Conservation (phyloP, 1,140 invertebrate genomes). For the Pogonomyrmex barbatus region DNA sequence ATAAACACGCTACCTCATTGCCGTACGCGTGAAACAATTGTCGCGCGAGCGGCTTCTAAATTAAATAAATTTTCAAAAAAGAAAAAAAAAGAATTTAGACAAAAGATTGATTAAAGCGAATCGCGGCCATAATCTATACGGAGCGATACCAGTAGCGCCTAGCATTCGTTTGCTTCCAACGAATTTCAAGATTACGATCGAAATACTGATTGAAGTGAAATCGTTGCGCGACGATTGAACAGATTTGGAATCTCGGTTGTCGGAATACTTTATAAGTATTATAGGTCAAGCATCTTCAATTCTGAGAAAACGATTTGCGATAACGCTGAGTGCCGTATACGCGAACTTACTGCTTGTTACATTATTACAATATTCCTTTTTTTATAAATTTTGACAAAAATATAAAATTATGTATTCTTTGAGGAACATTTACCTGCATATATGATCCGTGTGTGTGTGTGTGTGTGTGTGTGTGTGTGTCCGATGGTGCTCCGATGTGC, state of each 20-base stretch:
- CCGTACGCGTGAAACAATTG: conserved; percentile 8
- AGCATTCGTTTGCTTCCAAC: neutral
- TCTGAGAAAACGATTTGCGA: neutral
- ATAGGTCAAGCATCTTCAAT: neutral
- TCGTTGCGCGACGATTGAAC: neutral
- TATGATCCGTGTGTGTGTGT: no score
- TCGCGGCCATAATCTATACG: no score
- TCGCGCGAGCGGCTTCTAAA: neutral
- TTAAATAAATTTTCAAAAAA: neutral
- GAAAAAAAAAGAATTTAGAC: no score
- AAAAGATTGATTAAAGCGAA: neutral
- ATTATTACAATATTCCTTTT: neutral
- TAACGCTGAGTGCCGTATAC: neutral
- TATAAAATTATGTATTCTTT: neutral
- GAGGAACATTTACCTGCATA: neutral
- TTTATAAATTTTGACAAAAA: neutral
- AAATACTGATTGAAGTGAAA: neutral
- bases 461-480: neutral
- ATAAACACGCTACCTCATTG: conserved; percentile 60
- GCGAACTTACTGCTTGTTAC: neutral
- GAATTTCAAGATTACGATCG: conserved; percentile 2
- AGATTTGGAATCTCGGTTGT: neutral
- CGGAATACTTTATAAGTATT: neutral
- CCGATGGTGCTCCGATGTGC: neutral
- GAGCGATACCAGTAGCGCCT: neutral